phyloP scores from a whole-genome alignment of 1,140 invertebrate species.

The Cyphomyrmex costatus region DNA sequence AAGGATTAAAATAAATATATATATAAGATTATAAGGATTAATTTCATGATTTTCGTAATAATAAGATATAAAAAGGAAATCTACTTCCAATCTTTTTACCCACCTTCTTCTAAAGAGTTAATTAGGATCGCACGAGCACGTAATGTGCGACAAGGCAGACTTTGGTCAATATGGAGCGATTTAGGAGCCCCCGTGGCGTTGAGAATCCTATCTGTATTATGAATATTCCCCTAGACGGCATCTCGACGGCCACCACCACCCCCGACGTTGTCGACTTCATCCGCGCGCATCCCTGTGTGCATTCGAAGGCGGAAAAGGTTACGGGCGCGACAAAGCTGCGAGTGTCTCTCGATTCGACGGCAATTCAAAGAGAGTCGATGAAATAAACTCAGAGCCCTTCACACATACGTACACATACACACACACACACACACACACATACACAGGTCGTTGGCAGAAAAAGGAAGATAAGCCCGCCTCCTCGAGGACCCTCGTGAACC shows the following conservation, averaged over 20 bases:
- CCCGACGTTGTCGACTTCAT: background rate
- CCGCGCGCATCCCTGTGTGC: constrained; percentile 10
- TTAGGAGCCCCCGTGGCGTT: constrained; percentile 18
- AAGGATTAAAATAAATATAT: background rate
- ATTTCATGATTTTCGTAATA: background rate
- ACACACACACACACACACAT: background rate
- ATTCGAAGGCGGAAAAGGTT: constrained; percentile 50
- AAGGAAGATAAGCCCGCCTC: constrained; percentile 74
- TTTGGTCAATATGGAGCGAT: constrained; percentile 8
- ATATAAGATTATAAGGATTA: too few relatives aligned
- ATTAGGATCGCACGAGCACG: constrained; percentile 20
- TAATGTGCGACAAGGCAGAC: background rate
- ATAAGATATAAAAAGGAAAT: background rate
- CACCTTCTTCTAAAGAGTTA: constrained; percentile 5
- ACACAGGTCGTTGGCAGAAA: constrained; percentile 69
- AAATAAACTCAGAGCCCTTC: constrained; percentile 71
- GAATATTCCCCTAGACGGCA: background rate
- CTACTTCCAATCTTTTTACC: background rate
- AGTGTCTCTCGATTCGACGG: constrained; percentile 78
- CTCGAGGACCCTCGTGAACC: constrained; percentile 69
- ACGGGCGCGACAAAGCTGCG: constrained; percentile 64
- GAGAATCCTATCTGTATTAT: constrained; percentile 43
- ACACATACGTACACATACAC: background rate
- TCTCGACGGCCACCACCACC: constrained; percentile 25
- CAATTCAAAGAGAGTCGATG: constrained; percentile 76